phyloP scores from a whole-genome alignment of 2,888 invertebrate genomes.

The Sinelater perroti region DNA sequence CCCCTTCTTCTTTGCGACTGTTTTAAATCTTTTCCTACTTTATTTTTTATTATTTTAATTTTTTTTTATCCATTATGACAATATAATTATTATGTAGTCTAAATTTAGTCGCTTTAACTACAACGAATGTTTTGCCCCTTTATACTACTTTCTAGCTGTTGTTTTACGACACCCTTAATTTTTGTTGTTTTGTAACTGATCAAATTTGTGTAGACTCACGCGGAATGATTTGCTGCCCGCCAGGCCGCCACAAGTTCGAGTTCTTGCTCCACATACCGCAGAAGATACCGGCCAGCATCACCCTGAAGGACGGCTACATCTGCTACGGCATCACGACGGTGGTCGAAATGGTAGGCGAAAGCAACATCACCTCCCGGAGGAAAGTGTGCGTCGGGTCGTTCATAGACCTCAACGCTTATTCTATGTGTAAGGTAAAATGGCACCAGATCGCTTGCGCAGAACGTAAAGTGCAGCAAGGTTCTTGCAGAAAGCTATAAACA shows the following conservation, averaged over 20 bases:
- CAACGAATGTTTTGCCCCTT: too few species aligned
- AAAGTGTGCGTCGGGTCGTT: background rate
- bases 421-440: conserved; percentile 15
- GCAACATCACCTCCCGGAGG: background rate
- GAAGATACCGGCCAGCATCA: conserved; percentile 1
- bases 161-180: too few species aligned
- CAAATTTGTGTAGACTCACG: background rate
- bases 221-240: background rate
- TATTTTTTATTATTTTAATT: too few species aligned
- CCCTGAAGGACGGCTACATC: conserved; percentile 4
- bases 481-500: conserved; percentile 6
- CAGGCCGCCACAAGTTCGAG: background rate
- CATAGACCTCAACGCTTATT: conserved; percentile 6
- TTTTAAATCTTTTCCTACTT: too few species aligned
- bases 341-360: background rate
- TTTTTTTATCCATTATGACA: too few species aligned
- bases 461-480: too few species aligned
- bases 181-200: too few species aligned
- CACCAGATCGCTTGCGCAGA: too few species aligned
- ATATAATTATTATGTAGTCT: too few species aligned
- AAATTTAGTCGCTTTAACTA: too few species aligned
- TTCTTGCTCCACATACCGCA: conserved; percentile 1
- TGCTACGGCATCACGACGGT: conserved; percentile 6
- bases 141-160: too few species aligned
- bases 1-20: too few species aligned